Base-by-base conservation (phyloP, 2,888 invertebrate genomes). In the Euclidia mi region DNA sequence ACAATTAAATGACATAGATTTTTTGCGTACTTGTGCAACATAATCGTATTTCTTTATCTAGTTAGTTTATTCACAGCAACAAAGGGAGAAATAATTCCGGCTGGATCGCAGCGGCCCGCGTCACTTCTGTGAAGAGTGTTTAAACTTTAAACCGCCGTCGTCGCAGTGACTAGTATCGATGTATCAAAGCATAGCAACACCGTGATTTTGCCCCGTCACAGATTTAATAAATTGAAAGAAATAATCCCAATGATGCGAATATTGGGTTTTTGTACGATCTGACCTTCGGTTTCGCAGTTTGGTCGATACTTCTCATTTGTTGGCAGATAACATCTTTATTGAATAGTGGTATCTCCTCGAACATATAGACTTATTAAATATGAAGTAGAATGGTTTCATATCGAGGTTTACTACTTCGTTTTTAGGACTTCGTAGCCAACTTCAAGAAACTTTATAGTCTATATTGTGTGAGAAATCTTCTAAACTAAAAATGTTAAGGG, bases 121-220 rank as follows among this genome's bases (percentile, higher is more conserved):
- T 11, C 35, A n/a, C n/a, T 7, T 17, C 31, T 60, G 45, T 68
- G 64, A 59, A 66, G 47, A 40, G 42, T 40, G 68, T 42, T 34
- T 14, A 34, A 34, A 34, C n/a, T 42, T 34, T 14, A 34, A 34
- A 34, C 34, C 34, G 34, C 15, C n/a, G 9, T 42, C 32, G 43
- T 65, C n/a, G n/a, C n/a, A 43, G 60, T 65, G 56, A 67, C 64
- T 70, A 65, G 61, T 90, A 91, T 91, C 80, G 92, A 92, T 88
- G 83, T 91, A 91, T 88, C 90, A 87, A 81, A 67, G 78, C 89
- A 85, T 91, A 86, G 89, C 91, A 86, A 90, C 90, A 41, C 44
- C 37, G 35, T 35, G 0, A 40, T 71, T 71, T 73, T 51, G 72
- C 76, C 62, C 48, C 61, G 49, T 68, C 71, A 75, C 51, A 34